Base-by-base conservation (phyloP, 2,113 vertebrate genomes). In the Podarcis muralis region DNA sequence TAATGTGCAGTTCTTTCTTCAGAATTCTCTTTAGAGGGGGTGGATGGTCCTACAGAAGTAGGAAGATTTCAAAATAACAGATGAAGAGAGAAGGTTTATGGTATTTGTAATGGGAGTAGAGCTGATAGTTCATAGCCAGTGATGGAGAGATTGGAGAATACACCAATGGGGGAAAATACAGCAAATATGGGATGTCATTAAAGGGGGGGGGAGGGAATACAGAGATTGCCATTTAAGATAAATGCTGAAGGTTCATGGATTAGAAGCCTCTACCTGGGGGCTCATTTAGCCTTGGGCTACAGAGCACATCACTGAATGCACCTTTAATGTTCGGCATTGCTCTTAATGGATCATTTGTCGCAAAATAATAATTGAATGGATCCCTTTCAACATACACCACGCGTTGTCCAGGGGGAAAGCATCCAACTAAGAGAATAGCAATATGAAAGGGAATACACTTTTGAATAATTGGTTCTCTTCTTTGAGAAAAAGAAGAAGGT, bases 311-410 rank as follows among this genome's bases (percentile, higher is more conserved):
- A 0, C 0, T 87, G 81, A 91, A n/a, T 91, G 81, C n/a, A 86
- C 37, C 78, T 62, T 78, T 91, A 81, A 88, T 84, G 87, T 77
- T 88, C 35, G 87, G 13, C 89, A 68, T 89, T 92, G 32, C 62
- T 87, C 57, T 82, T 88, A 92, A 92, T 81, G 78, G 78, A 93
- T 94, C 74, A 83, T 90, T 91, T 91, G 59, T 93, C 87, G 72
- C 89, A 75, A 94, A 92, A 87, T 88, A 91, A 72, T 88, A 91
- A 92, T 88, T 87, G 90, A 91, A 91, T 92, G 79, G 76, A 84
- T 78, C 66, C 87, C 89, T 84, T 82, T 93, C 86, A 90, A 88
- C 81, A 66, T 84, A 15, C 32, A 85, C 32, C 30, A 15, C 72
- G 23, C 59, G 5, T 72, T 88, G 74, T 89, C 77, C 74, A 75